These are phyloP conservation scores for Brachionus sp. DNA, from an alignment of 1,140 invertebrate species.

Conservation along the genomic window DNA sequence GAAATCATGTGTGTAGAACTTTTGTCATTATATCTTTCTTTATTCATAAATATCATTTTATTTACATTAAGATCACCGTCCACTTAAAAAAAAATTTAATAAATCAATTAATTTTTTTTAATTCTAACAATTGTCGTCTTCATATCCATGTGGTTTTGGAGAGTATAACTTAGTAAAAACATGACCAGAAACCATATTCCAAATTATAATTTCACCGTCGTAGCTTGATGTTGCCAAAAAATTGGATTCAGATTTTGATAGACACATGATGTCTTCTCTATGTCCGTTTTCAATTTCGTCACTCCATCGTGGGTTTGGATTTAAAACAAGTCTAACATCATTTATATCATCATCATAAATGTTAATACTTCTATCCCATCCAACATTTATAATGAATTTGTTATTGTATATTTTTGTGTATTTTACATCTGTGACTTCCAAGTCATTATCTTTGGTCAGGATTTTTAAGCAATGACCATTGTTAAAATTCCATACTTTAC, in stretches of 20 bases:
- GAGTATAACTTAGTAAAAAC: constrained; percentile 51
- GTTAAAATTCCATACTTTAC: constrained; percentile 60
- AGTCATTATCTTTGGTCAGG: constrained; percentile 51
- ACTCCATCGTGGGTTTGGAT: constrained; percentile 55
- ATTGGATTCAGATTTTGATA: constrained; percentile 56
- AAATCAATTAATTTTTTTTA: background rate
- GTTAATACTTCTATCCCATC: constrained; percentile 59
- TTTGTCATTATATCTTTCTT: constrained; percentile 52
- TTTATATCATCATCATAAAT: constrained; percentile 57
- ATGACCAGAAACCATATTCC: constrained; percentile 61
- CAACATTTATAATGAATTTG: constrained; percentile 58
- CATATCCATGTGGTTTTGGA: background rate
- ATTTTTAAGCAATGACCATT: constrained; percentile 58
- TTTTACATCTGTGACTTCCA: constrained; percentile 56
- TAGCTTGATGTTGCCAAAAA: constrained; percentile 58
- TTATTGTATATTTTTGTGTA: constrained; percentile 60
- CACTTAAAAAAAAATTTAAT: constrained; percentile 50
- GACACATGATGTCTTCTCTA: constrained; percentile 57
- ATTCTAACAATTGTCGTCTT: constrained; percentile 23
- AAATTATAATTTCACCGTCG: constrained; percentile 59
- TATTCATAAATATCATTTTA: constrained; percentile 54
- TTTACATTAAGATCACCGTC: constrained; percentile 57
- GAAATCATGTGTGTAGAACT: constrained; percentile 54
- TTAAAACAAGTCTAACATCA: constrained; percentile 53
- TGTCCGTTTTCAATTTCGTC: constrained; percentile 58